Evolutionary conservation across 1,140 invertebrate genomes (phyloP), one percentile per base, ranked within the genome.

Genomic region (Zaprionus taronus): DNA sequence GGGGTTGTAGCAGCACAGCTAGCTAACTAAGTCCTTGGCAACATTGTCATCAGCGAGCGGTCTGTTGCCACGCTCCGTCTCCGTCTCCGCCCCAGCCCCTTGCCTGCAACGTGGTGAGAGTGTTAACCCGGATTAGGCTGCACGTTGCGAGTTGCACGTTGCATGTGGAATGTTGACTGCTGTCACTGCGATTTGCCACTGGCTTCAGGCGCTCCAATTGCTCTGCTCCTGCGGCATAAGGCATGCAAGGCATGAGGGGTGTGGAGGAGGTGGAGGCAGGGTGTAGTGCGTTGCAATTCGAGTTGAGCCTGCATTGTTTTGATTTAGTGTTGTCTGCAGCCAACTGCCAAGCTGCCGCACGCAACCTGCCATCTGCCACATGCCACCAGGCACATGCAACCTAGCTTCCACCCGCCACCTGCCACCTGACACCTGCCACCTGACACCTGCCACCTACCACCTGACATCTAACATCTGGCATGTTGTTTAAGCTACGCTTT

Each of bases 41-140:
- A 41, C 38, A n/a, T 41, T 41, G 15, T 41, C 38, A 41, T 6
- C 38, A n/a, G 38, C 9, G 31, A 34, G 9, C 9, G 31, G 31
- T 17, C 9, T 28, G 58, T 44, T 41, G 15, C 38, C 38, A 41
- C 38, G 38, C 38, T 0, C 4, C 5, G 4, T 5, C 38, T 0
- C 14, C 4, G 38, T n/a, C 4, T 26, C 24, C 11, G 44, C 44
- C 44, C 44, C n/a, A 28, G 38, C 14, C 15, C 6, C 15, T 44
- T 5, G 11, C 34, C 1, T 15, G 38, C 14, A 5, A 41, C 38
- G 1, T n/a, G 41, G n/a, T n/a, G 41, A 5, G 15, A n/a, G 15
- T 44, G 15, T 44, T n/a, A 44, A n/a, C 15, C n/a, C 49, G 64
- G 79, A 79, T 76, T 83, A 76, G 71, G 22, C 62, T 47, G 71